Evolutionary conservation across 2,797 vertebrate species (phyloP).

Genomic region (Pogoniulus pusillus): DNA sequence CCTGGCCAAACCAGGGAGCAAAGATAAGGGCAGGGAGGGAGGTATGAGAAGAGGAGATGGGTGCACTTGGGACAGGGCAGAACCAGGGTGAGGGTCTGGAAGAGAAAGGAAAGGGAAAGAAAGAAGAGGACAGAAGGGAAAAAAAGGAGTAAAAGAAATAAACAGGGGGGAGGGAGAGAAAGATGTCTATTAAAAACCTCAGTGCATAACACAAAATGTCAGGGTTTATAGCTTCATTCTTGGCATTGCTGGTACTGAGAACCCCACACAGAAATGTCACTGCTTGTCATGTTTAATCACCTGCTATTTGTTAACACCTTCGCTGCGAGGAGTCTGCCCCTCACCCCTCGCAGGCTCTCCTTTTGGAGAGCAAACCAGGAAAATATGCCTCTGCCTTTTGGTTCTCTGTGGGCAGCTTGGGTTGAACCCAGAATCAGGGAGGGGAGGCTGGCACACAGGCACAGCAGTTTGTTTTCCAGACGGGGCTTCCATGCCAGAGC

Average conservation of each 20-base stretch:
- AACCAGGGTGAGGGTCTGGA: neutral
- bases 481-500: neutral
- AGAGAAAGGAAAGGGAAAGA: neutral
- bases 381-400: neutral
- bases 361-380: neutral
- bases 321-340: conserved; percentile 76
- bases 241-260: conserved; percentile 79
- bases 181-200: conserved; percentile 80
- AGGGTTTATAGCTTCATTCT: conserved; percentile 82
- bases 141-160: conserved; percentile 38
- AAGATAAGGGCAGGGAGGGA: neutral
- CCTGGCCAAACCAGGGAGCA: neutral
- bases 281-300: conserved; percentile 88
- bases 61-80: neutral
- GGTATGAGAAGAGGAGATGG: neutral
- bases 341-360: conserved; percentile 51
- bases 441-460: neutral
- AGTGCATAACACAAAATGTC: conserved; percentile 85
- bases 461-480: rapidly evolving
- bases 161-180: conserved; percentile 64
- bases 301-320: conserved; percentile 85
- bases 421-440: neutral
- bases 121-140: neutral
- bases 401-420: neutral
- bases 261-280: conserved; percentile 85